Base-by-base conservation (phyloP, 2,888 invertebrate species). In the Leucophora obtusa region DNA sequence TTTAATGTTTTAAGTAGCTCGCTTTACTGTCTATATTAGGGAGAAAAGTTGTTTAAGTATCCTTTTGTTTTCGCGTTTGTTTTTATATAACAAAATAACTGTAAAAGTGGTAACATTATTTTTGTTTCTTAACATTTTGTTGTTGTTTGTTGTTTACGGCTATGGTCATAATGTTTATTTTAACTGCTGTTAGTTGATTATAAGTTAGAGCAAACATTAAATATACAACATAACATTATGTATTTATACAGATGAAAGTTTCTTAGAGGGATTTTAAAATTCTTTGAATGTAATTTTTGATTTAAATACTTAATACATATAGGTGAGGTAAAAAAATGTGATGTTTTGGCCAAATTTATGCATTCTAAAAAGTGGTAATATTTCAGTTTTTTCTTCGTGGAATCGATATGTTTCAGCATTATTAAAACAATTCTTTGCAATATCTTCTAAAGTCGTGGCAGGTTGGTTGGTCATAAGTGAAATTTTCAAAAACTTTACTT, bases 71-170 rank as follows among this genome's bases (percentile, higher is more conserved):
- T 53, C 33, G 50, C 24, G 59, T 62, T 78, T 21, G 17, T 66
- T 66, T 72, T 72, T 51, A 47, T 70, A 53, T 28, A 63, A 43
- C 70, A 83, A 83, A 86, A 86, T 84, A 86, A 86, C 84, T 87
- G 86, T 86, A 85, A 86, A 87, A 87, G 82, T 86, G 86, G 84
- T 85, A 87, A 85, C 86, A 86, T 86, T 86, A 86, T 8, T 17
- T 58, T 56, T 62, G 14, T 62, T 47, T 62, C 47, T 24, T 9
- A 43, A 54, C 24, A 38, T 33, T 24, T 43, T 71, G 54, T 33
- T 56, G 18, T 63, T 58, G 38, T 65, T 21, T 21, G 21, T 21
- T 21, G 21, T 21, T 73, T 73, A 51, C 33, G 10, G 51, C n/a
- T 33, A 35, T 51, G 58, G 59, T 17, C 54, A 35, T 73, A 66